These are phyloP conservation scores for Poecilus cupreus DNA, from an alignment of 2,888 invertebrate genomes.

Conservation along the genomic window DNA sequence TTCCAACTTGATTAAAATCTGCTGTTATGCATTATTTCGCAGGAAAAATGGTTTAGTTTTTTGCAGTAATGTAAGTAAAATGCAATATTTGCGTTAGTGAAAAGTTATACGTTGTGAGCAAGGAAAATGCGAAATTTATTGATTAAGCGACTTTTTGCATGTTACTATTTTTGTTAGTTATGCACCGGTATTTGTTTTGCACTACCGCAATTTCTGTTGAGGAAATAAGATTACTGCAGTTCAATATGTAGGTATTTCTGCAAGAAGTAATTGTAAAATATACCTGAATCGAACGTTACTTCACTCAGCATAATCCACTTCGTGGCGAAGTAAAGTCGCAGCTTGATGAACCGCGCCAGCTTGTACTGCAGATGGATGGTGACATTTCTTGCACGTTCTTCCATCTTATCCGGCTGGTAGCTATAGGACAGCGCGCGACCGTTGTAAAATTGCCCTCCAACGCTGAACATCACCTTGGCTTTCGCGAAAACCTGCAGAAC, in stretches of 20 bases:
- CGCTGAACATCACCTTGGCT: conserved; percentile 79
- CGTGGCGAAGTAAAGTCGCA: conserved; percentile 80
- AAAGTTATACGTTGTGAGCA: background rate
- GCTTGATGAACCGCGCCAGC: conserved; percentile 78
- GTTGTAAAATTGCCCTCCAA: conserved; percentile 76
- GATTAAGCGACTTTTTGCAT: conserved; percentile 5
- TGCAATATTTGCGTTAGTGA: conserved; percentile 4
- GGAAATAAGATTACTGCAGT: too few relatives aligned
- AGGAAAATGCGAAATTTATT: conserved; percentile 13
- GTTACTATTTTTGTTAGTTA: background rate
- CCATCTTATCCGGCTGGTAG: conserved; percentile 77
- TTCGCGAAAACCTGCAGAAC: conserved; percentile 78
- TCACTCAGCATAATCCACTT: conserved; percentile 85
- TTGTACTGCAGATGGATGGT: conserved; percentile 80
- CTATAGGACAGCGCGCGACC: conserved; percentile 76
- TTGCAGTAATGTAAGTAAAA: background rate
- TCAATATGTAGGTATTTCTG: too few relatives aligned
- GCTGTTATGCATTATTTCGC: background rate
- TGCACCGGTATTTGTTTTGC: background rate
- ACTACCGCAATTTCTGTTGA: background rate
- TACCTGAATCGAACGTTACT: conserved; percentile 78
- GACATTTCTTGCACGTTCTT: conserved; percentile 82
- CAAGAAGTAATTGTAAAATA: too few relatives aligned
- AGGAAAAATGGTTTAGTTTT: conserved; percentile 1
- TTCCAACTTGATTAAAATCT: conserved; percentile 11